phyloP scores from a whole-genome alignment of 2,797 vertebrate genomes.

The Phoeniculus purpureus region DNA sequence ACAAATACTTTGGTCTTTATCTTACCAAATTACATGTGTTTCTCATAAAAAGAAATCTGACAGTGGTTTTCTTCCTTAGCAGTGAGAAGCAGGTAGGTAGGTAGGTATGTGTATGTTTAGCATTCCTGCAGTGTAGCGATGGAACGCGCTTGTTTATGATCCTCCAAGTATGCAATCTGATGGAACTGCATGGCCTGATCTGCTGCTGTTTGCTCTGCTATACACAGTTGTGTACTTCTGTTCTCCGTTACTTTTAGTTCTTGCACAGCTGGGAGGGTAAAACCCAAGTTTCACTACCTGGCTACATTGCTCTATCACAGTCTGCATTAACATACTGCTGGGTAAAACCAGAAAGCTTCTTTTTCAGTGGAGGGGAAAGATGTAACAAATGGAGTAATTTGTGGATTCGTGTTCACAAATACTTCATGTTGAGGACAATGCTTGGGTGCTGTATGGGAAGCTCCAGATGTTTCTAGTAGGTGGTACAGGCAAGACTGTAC shows the following conservation, averaged over 20 bases:
- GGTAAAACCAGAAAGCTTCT: not conserved
- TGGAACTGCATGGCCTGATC: not conserved
- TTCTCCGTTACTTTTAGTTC: not conserved
- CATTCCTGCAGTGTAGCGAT: not conserved
- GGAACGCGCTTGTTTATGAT: not conserved
- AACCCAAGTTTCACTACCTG: not conserved
- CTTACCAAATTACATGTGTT: fast-evolving
- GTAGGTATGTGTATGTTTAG: not conserved
- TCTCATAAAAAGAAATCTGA: not conserved
- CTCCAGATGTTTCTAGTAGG: not conserved
- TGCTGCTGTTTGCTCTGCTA: not conserved
- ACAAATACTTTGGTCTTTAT: not conserved
- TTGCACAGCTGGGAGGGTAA: not conserved
- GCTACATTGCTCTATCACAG: not conserved
- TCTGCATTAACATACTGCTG: not conserved
- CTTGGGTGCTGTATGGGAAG: not conserved
- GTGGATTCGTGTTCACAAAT: not conserved
- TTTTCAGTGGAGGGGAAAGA: not conserved
- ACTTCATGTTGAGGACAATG: not conserved
- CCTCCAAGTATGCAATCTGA: not conserved
- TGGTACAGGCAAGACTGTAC: not conserved
- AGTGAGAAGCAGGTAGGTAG: not conserved
- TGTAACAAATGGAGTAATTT: not conserved
- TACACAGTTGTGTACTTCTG: fast-evolving
- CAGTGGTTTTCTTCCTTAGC: not conserved